phyloP scores from a whole-genome alignment of 2,797 vertebrate species.

The Phaenicophaeus curvirostris region DNA sequence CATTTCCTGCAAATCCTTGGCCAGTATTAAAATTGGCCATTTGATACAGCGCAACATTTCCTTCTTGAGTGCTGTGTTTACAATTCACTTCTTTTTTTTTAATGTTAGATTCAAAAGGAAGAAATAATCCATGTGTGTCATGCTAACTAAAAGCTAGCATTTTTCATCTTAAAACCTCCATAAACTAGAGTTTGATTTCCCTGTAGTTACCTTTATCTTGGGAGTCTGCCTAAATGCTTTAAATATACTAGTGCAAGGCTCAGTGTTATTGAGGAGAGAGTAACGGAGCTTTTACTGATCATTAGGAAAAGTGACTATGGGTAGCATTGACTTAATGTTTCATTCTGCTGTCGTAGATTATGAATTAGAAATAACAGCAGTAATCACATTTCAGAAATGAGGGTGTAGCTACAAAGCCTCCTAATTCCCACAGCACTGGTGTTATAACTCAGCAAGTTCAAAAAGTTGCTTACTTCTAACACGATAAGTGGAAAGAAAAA shows the following conservation, averaged over 20 bases:
- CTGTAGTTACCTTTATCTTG: background rate
- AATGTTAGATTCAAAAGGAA: background rate
- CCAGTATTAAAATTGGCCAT: background rate
- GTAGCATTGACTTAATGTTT: background rate
- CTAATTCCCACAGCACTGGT: background rate
- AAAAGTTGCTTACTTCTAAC: background rate
- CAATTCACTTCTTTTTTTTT: background rate
- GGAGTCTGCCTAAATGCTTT: background rate
- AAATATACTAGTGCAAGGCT: background rate
- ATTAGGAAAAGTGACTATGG: conserved; percentile 7
- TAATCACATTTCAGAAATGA: conserved; percentile 29
- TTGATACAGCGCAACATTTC: background rate
- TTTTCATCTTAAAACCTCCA: background rate
- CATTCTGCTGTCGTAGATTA: background rate
- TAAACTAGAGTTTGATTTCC: background rate
- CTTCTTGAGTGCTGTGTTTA: background rate
- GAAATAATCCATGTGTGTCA: background rate
- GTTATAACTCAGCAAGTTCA: background rate
- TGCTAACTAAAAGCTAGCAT: background rate
- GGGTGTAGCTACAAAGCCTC: conserved; percentile 18
- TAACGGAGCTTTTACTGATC: conserved; percentile 1
- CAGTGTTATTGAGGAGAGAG: background rate
- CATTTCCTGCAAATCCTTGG: background rate
- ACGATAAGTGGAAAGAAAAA: background rate
- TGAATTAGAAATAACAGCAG: conserved; percentile 40